Evolutionary conservation across 2,888 invertebrate genomes (phyloP), one percentile per base, ranked within the genome.

Genomic region (Hofmannophila pseudospretella): DNA sequence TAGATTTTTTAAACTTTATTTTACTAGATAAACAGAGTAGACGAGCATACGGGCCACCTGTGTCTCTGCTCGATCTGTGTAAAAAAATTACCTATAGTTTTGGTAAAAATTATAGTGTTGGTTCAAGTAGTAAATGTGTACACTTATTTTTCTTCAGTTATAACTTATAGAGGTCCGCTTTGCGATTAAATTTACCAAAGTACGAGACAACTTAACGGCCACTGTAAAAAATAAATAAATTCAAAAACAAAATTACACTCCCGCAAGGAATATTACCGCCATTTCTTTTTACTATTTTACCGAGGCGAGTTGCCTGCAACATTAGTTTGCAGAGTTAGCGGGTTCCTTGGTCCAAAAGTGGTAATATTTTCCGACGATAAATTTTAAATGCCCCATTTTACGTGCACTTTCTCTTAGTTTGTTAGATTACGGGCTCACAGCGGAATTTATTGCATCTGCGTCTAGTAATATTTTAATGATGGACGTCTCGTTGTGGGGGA

Each of bases 331-430:
- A 42, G 64, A 67, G 67, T 72, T 68, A 71, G 69, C 70, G 57
- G 58, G 54, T 58, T 66, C 54, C 59, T 66, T 65, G 54, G 49
- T 49, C 64, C 61, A 67, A 69, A 74, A 74, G 63, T 67, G 67
- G 75, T 70, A 74, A 78, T 78, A 79, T 78, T 77, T 78, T 74
- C 73, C 64, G 63, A 67, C 72, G 68, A 77, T 79, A 78, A 77
- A 79, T 76, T 78, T 74, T 74, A 69, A 77, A 79, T 75, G 69
- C 65, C 60, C 54, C 65, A 57, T 74, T 74, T 72, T 70, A 71
- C 68, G 71, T 68, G 69, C 66, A 66, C 61, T 70, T 68, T 73
- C 66, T 66, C 69, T 70, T 74, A 75, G 74, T 75, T 76, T 71
- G 70, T 61, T 70, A 68, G 73, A 73, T 76, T 72, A 75, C 64